phyloP scores from a whole-genome alignment of 2,888 invertebrate species.

The Orthonevra nobilis region DNA sequence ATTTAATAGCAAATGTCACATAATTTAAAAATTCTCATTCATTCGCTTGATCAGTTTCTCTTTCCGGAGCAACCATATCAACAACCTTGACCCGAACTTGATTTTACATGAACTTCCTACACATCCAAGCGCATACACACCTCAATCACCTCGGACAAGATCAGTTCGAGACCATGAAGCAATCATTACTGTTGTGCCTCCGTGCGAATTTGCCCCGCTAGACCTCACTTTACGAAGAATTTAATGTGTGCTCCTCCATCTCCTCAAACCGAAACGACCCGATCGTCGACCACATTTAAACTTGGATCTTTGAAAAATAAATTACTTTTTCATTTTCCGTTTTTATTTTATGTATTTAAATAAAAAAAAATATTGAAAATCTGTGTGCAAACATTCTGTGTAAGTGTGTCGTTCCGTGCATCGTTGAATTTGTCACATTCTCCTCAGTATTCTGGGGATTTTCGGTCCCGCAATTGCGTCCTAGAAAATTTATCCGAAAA shows the following conservation, averaged over 20 bases:
- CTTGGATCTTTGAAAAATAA: constrained; percentile 9
- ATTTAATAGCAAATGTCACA: no score
- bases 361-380: constrained; percentile 11
- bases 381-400: constrained; percentile 7
- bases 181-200: constrained; percentile 12
- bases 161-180: background rate
- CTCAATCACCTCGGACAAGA: background rate
- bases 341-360: constrained; percentile 1
- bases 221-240: constrained; percentile 3
- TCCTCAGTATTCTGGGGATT: background rate
- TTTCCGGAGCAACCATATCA: no score
- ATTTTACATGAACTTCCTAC: constrained; percentile 26
- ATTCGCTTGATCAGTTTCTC: no score
- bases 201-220: constrained; percentile 11
- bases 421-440: constrained; percentile 5
- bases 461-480: background rate
- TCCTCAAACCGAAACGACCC: background rate
- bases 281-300: constrained; percentile 1
- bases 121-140: background rate
- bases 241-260: no score
- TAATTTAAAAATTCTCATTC: no score
- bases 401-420: constrained; percentile 9
- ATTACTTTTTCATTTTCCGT: background rate
- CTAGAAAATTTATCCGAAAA: background rate
- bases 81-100: constrained; percentile 43